Evolutionary conservation across 2,113 vertebrate species (phyloP).

Genomic region (Burhinus oedicnemus): DNA sequence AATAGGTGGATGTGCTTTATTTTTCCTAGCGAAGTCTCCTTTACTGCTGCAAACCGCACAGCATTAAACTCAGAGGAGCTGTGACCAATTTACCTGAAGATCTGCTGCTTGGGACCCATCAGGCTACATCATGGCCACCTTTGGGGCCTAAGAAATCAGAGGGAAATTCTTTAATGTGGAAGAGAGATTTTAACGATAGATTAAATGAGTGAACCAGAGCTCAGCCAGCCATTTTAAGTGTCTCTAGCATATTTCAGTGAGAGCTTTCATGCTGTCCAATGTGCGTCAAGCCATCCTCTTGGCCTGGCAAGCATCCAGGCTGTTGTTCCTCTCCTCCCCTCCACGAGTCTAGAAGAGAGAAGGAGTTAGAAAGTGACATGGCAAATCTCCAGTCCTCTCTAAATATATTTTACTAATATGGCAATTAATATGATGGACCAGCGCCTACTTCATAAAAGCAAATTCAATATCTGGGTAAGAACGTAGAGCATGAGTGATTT

Average conservation of each 20-base stretch:
- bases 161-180: not conserved
- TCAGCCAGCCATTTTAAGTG: not conserved
- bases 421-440: not conserved
- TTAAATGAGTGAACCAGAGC: not conserved
- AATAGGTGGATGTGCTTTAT: not conserved
- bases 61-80: not conserved
- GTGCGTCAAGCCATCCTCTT: not conserved
- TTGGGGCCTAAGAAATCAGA: not conserved
- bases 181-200: not conserved
- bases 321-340: not conserved
- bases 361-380: not conserved
- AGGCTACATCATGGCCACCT: fast-evolving
- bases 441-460: not conserved
- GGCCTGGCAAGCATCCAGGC: not conserved
- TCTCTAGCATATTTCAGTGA: not conserved
- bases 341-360: not conserved
- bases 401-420: not conserved
- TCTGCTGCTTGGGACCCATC: not conserved
- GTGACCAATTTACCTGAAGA: not conserved
- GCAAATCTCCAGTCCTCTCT: slow-evolving; percentile 15
- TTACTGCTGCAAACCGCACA: not conserved
- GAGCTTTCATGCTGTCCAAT: not conserved
- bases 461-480: not conserved
- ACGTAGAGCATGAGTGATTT: not conserved
- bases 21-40: not conserved